Evolutionary conservation across 1,140 invertebrate genomes (phyloP), one percentile per base, ranked within the genome.

Genomic region (Heliconius congener): DNA sequence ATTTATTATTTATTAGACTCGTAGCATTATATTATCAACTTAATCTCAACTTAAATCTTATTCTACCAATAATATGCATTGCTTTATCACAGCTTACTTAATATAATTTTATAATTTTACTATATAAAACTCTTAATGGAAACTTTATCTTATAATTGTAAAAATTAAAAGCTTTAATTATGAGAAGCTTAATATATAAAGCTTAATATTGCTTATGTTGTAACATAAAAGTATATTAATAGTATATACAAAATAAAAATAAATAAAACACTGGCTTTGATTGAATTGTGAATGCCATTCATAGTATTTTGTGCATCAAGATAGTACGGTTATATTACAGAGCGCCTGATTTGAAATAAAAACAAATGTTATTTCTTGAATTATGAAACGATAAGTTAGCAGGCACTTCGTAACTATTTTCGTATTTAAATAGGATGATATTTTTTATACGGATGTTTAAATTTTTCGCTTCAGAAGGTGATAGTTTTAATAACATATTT

Each of bases 11-110:
- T 23, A 23, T 23, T 30, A 66, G 11, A 66, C 60, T 66, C 60
- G 27, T 66, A 66, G 60, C 60, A 66, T n/a, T 66, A 66, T 66
- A 66, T 66, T 66, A 66, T 66, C 11, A 11, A 55, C 34, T 74
- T 79, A 82, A 19, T 23, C 34, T 74, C 74, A 82, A 70, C 46
- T 77, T 74, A 66, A 76, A 79, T 19, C 57, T 81, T 78, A 83
- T 74, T 77, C 73, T 83, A 83, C 46, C 75, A 78, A 82, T 83
- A 81, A 82, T 78, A 87, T 87, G 86, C 86, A 88, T 87, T 90
- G 84, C 85, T 86, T 83, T 90, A 90, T 90, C 87, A 90, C 88
- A 90, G 88, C 84, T 84, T 85, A 86, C 60, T 66, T 66, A 30
- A 30, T 1, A 30, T 66, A 66, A 66, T 16, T 66, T 66, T 27